Conservation (phyloP, 2,797 vertebrate genomes). For the Rhinatrema bivittatum region DNA sequence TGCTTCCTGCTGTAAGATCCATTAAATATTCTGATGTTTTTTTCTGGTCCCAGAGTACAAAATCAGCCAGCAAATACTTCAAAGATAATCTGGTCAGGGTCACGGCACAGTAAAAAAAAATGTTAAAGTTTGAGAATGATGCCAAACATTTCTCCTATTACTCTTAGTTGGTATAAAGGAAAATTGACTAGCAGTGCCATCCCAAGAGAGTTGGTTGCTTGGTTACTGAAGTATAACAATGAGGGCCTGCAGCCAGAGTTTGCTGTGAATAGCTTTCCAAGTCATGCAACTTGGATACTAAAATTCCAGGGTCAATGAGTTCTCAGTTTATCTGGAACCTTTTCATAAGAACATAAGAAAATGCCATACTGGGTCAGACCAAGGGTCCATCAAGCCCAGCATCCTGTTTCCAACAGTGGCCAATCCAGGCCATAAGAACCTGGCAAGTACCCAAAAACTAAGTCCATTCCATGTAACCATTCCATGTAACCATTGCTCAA, state of each 20-base stretch:
- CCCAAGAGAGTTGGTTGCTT: slow-evolving; percentile 52
- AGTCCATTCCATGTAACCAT: no score
- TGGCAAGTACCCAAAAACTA: no score
- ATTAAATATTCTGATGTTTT: slow-evolving; percentile 43
- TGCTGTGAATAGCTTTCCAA: slow-evolving; percentile 48
- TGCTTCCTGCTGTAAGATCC: slow-evolving; percentile 42
- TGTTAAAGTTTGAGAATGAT: slow-evolving; percentile 30
- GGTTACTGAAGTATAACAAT: slow-evolving; percentile 58
- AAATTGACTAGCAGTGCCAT: slow-evolving; percentile 38
- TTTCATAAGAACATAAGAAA: no score
- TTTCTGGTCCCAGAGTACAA: slow-evolving; percentile 39
- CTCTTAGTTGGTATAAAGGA: slow-evolving; percentile 55
- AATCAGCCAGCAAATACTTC: slow-evolving; percentile 52
- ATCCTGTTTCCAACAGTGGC: no score
- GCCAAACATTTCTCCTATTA: slow-evolving; percentile 47
- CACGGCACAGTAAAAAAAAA: slow-evolving; percentile 40
- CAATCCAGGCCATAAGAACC: no score
- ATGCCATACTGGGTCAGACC: no score
- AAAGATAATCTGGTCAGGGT: slow-evolving; percentile 61
- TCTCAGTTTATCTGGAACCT: slow-evolving; percentile 39
- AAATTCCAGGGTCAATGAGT: slow-evolving; percentile 52
- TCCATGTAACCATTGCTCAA: no score
- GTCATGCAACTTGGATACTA: slow-evolving; percentile 59
- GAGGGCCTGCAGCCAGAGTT: slow-evolving; percentile 43
- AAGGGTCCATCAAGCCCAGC: no score